Conservation (phyloP, 2,888 invertebrate genomes). For the Scaptomyza flava region DNA sequence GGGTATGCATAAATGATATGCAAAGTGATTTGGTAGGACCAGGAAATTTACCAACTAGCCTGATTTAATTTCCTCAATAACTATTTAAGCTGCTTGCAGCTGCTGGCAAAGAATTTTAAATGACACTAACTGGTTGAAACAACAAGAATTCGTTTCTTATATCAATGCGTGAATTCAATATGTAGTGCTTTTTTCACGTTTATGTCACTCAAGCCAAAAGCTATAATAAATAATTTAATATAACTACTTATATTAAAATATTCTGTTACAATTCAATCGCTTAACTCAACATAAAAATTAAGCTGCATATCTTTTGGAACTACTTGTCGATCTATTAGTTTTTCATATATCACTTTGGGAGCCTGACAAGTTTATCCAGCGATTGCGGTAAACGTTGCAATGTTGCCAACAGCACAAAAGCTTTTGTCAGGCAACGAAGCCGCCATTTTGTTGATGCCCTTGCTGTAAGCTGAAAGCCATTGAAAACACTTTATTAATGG, state of each 20-base stretch:
- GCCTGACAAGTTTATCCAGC: constrained; percentile 27
- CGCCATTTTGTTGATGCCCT: constrained; percentile 35
- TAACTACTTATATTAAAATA: no score
- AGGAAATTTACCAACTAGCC: constrained; percentile 28
- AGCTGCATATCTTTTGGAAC: neutral
- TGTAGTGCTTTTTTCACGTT: no score
- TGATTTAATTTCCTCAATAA: constrained; percentile 55
- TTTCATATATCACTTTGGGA: constrained; percentile 24
- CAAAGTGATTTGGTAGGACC: constrained; percentile 34
- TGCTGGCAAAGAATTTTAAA: no score
- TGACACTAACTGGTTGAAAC: no score
- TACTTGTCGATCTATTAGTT: constrained; percentile 18
- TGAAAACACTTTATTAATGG: constrained; percentile 71
- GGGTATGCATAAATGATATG: constrained; percentile 36
- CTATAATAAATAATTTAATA: no score
- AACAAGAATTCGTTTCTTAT: no score
- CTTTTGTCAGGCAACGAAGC: constrained; percentile 14
- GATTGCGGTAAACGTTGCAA: constrained; percentile 27
- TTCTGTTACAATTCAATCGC: no score
- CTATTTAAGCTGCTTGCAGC: constrained; percentile 5
- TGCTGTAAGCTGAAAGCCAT: constrained; percentile 59
- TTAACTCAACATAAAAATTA: neutral
- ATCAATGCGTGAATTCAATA: no score
- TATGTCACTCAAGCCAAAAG: no score
- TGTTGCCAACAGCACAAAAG: constrained; percentile 29